These are phyloP conservation scores for Anthopleura sola DNA, from an alignment of 64 coral and sea anemone species.

Conservation along the genomic window DNA sequence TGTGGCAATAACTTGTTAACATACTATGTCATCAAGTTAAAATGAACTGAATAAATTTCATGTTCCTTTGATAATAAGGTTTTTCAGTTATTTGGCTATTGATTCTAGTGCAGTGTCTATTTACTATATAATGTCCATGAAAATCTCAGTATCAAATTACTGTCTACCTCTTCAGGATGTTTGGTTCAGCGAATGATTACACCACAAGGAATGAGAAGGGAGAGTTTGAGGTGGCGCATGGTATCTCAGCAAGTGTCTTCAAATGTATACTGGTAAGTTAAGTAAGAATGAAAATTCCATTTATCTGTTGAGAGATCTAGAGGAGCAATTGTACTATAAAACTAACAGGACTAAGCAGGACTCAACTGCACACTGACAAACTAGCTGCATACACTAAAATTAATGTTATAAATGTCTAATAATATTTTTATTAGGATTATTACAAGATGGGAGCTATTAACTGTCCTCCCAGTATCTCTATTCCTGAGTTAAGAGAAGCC, in stretches of 20 bases:
- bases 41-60: too few relatives aligned
- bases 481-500: constrained; percentile 90
- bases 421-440: constrained; percentile 67
- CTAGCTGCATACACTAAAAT: too few relatives aligned
- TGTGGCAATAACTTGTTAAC: too few relatives aligned
- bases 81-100: too few relatives aligned
- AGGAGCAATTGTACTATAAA: too few relatives aligned
- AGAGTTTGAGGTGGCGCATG: constrained; percentile 94
- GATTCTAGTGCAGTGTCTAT: too few relatives aligned
- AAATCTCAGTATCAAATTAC: not conserved
- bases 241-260: constrained; percentile 90
- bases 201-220: constrained; percentile 90
- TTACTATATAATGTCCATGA: too few relatives aligned
- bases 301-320: too few relatives aligned
- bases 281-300: not conserved
- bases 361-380: too few relatives aligned
- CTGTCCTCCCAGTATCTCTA: constrained; percentile 92
- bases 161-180: constrained; percentile 64
- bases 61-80: too few relatives aligned
- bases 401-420: not conserved
- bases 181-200: constrained; percentile 89
- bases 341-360: too few relatives aligned
- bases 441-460: constrained; percentile 88
- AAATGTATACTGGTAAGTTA: constrained; percentile 91
- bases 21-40: too few relatives aligned